These are phyloP conservation scores for Rhadina sibilatrix DNA, from an alignment of 2,113 vertebrate genomes.

Conservation along the genomic window DNA sequence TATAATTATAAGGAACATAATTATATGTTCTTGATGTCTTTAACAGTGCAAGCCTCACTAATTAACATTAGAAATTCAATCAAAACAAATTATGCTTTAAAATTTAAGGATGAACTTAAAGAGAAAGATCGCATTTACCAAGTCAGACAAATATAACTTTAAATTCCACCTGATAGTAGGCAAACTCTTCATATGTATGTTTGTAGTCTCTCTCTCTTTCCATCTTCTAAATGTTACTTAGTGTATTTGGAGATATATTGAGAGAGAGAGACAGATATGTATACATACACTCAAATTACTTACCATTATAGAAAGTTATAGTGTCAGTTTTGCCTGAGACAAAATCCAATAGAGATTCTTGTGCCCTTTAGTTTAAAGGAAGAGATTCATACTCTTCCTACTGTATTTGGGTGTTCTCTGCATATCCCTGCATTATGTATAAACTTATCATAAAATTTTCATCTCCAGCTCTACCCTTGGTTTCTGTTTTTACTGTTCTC, in stretches of 20 bases:
- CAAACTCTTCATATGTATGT: background rate
- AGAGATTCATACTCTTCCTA: background rate
- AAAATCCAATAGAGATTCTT: background rate
- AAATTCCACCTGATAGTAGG: background rate
- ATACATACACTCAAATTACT: background rate
- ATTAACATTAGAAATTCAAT: constrained; percentile 68
- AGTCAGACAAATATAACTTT: constrained; percentile 42
- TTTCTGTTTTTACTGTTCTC: background rate
- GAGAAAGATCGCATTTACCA: constrained; percentile 33
- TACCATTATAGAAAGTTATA: background rate
- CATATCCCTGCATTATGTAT: background rate
- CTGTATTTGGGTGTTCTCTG: background rate
- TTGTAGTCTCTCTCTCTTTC: background rate
- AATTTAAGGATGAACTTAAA: constrained; percentile 63
- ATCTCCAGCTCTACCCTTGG: background rate
- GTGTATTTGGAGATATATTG: background rate
- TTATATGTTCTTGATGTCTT: constrained; percentile 67
- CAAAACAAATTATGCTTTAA: constrained; percentile 70
- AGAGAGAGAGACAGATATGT: background rate
- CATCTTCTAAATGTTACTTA: background rate
- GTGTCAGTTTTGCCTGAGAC: background rate
- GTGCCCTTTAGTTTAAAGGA: background rate
- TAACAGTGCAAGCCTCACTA: constrained; percentile 65
- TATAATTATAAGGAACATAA: constrained; percentile 72
- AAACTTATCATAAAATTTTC: background rate